Percentiles rank a stretch among this genome's conserved stretches.
These are phyloP conservation scores for Clarias batrachus DNA, from an alignment of 2,113 vertebrate genomes.

Conservation along the genomic window DNA sequence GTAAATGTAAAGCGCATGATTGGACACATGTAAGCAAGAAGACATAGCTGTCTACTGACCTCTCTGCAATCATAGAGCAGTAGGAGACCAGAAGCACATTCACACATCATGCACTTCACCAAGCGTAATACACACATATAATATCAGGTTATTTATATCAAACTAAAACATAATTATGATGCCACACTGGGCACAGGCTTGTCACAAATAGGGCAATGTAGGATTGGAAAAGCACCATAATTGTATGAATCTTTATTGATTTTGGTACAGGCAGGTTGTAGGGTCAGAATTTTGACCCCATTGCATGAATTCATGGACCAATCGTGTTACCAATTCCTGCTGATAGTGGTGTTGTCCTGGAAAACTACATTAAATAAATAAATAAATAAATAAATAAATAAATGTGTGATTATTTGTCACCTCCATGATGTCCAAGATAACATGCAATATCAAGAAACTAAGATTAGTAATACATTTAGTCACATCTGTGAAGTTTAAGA, in stretches of 20 bases:
- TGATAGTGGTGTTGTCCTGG: background rate
- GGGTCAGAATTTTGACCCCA: background rate
- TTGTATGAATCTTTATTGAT: background rate
- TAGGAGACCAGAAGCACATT: constrained; percentile 21
- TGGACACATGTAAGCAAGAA: constrained; percentile 13
- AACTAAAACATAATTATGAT: background rate
- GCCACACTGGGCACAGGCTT: background rate
- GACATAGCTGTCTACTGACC: constrained; percentile 44
- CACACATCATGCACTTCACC: constrained; percentile 37
- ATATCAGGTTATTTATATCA: background rate
- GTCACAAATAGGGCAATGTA: background rate
- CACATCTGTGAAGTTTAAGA: background rate
- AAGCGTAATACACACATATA: constrained; percentile 1
- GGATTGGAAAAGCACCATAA: background rate
- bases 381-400: background rate
- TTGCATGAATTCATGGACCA: background rate
- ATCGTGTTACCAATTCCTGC: background rate
- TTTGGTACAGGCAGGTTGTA: background rate
- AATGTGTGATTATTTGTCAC: background rate
- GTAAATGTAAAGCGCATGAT: background rate
- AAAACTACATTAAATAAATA: background rate
- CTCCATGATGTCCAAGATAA: background rate
- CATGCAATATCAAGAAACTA: background rate
- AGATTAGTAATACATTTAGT: background rate
- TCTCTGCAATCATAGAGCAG: constrained; percentile 46